Base-by-base conservation (phyloP, 2,797 vertebrate species). In the Squalus acanthias region DNA sequence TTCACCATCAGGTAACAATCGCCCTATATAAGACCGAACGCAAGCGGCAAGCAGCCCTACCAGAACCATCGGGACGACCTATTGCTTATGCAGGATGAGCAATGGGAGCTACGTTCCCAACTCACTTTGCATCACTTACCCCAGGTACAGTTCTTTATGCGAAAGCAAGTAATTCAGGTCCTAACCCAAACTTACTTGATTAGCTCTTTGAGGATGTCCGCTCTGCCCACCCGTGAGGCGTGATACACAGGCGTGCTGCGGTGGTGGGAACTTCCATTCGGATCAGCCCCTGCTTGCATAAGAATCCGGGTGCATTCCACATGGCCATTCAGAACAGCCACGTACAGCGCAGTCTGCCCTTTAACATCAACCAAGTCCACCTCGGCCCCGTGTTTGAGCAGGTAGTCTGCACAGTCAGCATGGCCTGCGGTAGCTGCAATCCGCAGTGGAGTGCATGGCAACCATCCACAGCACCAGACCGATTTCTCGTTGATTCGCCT, bases 401-500 rank as follows among this genome's bases (percentile, higher is more conserved):
- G 98, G 96, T 98, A 98, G 96, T 98, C 98, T 70, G 99, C 99
- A 0, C 98, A 99, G 96, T 98, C 97, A 0, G 98, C 98, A 0
- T 99, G 99, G 46, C 99, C 99, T 0, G 99, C 99, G 0, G 99
- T 99, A 97, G 99, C 98, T 0, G 99, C 99, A 0, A 99, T 99
- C 67, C 99, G 98, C 97, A 99, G 97, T 0, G 99, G 99, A 0
- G 99, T 99, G 97, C 99, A 99, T 96, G 99, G 99, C 24, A 99
- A 97, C 97, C 99, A 99, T 88, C 99, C 99, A 0, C 99, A 99
- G 96, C 99, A 99, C 99, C 99, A 99, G 87, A 99, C 98, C 0
- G 99, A 99, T 98, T 99, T 99, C 98, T 99, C 98, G 8, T 99
- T 99, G 97, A 99, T 99, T 17, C 98, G 98, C 96, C 99, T 99